Evolutionary conservation across 2,797 vertebrate genomes (phyloP).

Genomic region (Premnoplex brunnescens): DNA sequence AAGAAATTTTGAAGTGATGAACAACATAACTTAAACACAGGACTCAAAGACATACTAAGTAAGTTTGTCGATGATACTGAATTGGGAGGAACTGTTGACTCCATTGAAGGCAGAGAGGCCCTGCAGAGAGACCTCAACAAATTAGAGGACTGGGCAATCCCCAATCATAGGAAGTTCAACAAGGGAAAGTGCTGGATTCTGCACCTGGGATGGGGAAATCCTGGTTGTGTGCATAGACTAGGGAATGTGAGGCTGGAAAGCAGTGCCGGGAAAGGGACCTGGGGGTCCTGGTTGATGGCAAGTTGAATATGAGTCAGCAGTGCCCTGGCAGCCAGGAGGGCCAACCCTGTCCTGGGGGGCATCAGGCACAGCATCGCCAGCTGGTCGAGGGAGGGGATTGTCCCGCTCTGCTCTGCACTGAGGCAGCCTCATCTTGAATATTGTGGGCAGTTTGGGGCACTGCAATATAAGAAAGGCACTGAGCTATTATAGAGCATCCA

Average conservation of each 20-base stretch:
- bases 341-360: rapidly evolving
- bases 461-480: too few relatives aligned
- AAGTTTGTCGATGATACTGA: not conserved
- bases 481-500: not conserved
- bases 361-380: not conserved
- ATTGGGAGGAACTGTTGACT: not conserved
- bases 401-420: not conserved
- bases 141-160: not conserved
- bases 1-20: not conserved
- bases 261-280: rapidly evolving
- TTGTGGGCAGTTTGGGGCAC: not conserved
- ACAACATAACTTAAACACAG: not conserved
- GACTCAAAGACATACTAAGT: not conserved
- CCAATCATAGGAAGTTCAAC: not conserved
- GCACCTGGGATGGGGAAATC: not conserved
- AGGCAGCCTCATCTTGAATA: rapidly evolving
- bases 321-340: not conserved
- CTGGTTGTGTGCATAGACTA: not conserved
- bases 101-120: not conserved
- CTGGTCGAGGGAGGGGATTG: rapidly evolving
- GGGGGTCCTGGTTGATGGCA: rapidly evolving
- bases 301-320: not conserved
- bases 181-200: not conserved
- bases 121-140: not conserved
- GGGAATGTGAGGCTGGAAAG: not conserved